These are phyloP conservation scores for Stegodyphus mimosarum DNA, from an alignment of 1,140 invertebrate species.

Conservation along the genomic window DNA sequence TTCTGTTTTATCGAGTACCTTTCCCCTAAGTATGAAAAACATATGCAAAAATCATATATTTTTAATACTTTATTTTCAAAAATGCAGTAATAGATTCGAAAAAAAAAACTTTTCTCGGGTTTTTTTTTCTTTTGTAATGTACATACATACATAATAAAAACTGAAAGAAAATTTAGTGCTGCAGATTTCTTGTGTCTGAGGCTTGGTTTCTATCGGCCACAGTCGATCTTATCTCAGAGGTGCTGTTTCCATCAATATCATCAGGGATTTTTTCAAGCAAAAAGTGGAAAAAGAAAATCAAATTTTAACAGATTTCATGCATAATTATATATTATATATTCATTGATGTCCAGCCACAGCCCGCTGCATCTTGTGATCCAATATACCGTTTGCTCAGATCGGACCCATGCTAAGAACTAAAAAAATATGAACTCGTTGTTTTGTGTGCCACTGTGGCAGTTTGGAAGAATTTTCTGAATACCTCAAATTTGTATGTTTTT, in stretches of 20 bases:
- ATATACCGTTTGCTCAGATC: constrained; percentile 47
- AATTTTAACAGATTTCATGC: constrained; percentile 2
- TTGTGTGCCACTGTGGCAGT: constrained; percentile 15
- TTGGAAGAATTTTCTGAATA: constrained; percentile 43
- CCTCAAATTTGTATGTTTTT: constrained; percentile 59
- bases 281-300: constrained; percentile 30
- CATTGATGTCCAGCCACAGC: constrained; percentile 37
- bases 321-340: constrained; percentile 28
- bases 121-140: background rate
- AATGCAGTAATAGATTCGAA: too few relatives aligned
- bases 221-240: constrained; percentile 27
- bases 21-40: too few relatives aligned
- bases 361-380: constrained; percentile 42
- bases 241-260: constrained; percentile 53
- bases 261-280: constrained; percentile 58
- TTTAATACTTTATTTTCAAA: too few relatives aligned
- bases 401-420: constrained; percentile 7
- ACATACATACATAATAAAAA: constrained; percentile 1
- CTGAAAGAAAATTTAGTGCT: background rate
- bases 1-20: too few relatives aligned
- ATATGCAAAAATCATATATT: too few relatives aligned
- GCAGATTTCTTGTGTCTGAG: constrained; percentile 19
- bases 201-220: constrained; percentile 5
- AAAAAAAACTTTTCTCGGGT: background rate
- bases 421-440: constrained; percentile 41